These are phyloP conservation scores for Pterostichus madidus DNA, from an alignment of 2,888 invertebrate species.

Conservation along the genomic window DNA sequence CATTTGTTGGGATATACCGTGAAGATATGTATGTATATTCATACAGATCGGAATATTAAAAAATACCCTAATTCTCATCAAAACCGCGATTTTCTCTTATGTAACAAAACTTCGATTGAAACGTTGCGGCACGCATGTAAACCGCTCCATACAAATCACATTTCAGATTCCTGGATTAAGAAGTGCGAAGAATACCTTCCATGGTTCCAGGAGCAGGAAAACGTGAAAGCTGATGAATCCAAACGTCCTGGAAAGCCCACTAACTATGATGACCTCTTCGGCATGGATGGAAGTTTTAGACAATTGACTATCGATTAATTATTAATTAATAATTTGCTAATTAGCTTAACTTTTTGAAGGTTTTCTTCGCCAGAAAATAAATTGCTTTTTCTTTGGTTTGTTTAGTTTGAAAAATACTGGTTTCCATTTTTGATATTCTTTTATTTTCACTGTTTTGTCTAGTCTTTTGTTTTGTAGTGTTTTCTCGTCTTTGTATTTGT, in stretches of 20 bases:
- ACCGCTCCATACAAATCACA: too few relatives aligned
- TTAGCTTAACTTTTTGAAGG: neutral
- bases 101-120: too few relatives aligned
- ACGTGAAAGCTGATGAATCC: conserved; percentile 87
- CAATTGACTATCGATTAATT: conserved; percentile 88
- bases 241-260: conserved; percentile 91
- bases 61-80: too few relatives aligned
- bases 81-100: too few relatives aligned
- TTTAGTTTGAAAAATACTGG: neutral
- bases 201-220: conserved; percentile 91
- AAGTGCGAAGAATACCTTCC: conserved; percentile 87
- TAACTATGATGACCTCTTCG: conserved; percentile 91
- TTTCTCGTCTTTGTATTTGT: too few relatives aligned
- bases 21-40: too few relatives aligned
- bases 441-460: neutral
- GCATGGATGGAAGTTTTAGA: conserved; percentile 93
- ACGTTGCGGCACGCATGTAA: too few relatives aligned
- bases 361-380: neutral
- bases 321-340: neutral
- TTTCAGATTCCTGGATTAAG: conserved; percentile 87
- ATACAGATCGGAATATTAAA: too few relatives aligned
- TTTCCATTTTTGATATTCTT: conserved; percentile 11
- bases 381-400: neutral
- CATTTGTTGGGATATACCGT: too few relatives aligned
- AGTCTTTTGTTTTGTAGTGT: conserved; percentile 7